Base-by-base conservation (phyloP, 2,888 invertebrate genomes). In the Oxyteleia sp. region DNA sequence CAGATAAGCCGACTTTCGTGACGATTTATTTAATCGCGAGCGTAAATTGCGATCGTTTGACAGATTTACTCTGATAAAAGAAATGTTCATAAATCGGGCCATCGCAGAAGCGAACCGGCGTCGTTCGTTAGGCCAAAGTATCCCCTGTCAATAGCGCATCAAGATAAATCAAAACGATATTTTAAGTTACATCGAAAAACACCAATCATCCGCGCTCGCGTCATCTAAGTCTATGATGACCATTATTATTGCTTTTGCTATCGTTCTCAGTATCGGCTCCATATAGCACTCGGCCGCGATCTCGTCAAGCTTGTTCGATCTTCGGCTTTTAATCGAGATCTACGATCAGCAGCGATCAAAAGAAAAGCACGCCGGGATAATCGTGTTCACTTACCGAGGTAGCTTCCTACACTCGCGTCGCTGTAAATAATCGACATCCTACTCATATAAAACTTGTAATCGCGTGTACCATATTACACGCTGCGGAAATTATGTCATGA, bases 381-480 rank as follows among this genome's bases (percentile, higher is more conserved):
- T 87, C 82, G 71, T 79, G 82, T 68, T 75, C 76, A 11, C 57
- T 79, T 69, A 43, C 66, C 78, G 66, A 76, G 66, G 71, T 69
- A 78, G 84, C 85, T 88, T 88, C 84, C 85, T 83, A 85, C 84
- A 82, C 84, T 82, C 83, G 69, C 74, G 51, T 71, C 82, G 75
- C 84, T 88, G 81, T 84, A 87, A 88, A 86, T 87, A 87, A 88
- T 86, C 84, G 80, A 85, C 84, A 86, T 88, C 86, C 86, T 86
- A 75, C 57, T 86, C 78, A 81, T 81, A 85, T 84, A 84, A 85
- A 85, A 85, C 84, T 82, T 82, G 80, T 80, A 84, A 86, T 86
- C 82, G 59, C 55, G 32, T 66, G 68, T 82, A 66, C 74, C 69
- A 75, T 69, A 81, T 74, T 74, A 69, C 81, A 61, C 45, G 7